phyloP scores from a whole-genome alignment of 2,888 invertebrate species.

The Brachycybe producta region DNA sequence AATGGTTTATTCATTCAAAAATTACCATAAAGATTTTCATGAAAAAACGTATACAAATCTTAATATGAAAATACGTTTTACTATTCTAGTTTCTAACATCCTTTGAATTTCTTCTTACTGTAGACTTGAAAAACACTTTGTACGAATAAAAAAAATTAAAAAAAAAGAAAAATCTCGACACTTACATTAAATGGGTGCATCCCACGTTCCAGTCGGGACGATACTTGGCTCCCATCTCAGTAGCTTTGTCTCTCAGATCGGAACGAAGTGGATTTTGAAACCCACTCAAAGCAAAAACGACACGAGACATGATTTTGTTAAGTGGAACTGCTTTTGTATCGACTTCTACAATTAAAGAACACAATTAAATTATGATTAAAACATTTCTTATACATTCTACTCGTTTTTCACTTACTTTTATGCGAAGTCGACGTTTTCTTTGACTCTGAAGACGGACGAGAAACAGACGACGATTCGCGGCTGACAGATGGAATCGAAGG shows the following conservation, averaged over 20 bases:
- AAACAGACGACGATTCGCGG: too few relatives aligned
- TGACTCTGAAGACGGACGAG: too few relatives aligned
- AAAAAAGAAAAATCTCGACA: constrained; percentile 25
- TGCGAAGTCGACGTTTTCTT: too few relatives aligned
- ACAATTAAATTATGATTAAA: neutral
- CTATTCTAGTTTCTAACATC: too few relatives aligned
- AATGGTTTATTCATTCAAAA: too few relatives aligned
- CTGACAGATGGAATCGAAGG: neutral
- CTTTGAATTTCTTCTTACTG: too few relatives aligned
- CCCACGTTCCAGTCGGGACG: constrained; percentile 55
- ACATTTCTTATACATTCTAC: neutral
- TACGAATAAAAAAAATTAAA: too few relatives aligned
- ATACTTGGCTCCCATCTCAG: constrained; percentile 66
- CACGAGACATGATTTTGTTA: constrained; percentile 47
- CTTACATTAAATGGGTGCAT: constrained; percentile 78
- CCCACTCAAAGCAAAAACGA: constrained; percentile 70
- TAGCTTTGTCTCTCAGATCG: constrained; percentile 50
- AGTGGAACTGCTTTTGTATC: constrained; percentile 37
- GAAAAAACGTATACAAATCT: too few relatives aligned
- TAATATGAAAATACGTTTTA: too few relatives aligned
- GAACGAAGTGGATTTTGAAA: constrained; percentile 68
- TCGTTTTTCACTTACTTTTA: neutral
- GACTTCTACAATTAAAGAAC: neutral
- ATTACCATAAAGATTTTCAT: too few relatives aligned
- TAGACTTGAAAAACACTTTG: too few relatives aligned